Base-by-base conservation (phyloP, 2,797 vertebrate species). In the Brachymystax lenok region DNA sequence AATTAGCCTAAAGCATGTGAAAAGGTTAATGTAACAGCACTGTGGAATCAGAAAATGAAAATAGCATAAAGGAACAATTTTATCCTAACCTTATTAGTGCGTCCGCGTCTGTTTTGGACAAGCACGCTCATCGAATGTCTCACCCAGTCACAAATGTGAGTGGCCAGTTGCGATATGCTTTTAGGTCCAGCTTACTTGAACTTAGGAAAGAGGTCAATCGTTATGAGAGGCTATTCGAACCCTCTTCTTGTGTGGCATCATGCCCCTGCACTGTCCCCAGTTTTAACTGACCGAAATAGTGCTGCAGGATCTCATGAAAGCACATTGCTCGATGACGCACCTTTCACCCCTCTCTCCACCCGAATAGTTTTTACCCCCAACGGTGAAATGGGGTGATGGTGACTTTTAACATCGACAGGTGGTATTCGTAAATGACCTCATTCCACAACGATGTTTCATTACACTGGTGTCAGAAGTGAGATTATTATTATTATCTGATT, bases 241-340 rank as follows among this genome's bases (percentile, higher is more conserved):
- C 76, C 76, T 89, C 92, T 89, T 89, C 89, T 83, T 94, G 93
- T 94, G 94, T 94, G 93, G 93, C 85, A 91, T 87, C 80, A 87
- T 85, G 67, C 84, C 80, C 21, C 81, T 83, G 52, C 82, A 80
- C 83, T 85, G 83, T 76, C 82, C 88, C 59, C 78, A 63, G 59
- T 27, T 83, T 77, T 73, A 85, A 84, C 82, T 88, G 79, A 84
- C 90, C 84, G 90, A 92, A 92, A 90, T 92, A 92, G 87, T 84
- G 84, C 86, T 4, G 88, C 40, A 46, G 84, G 86, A 89, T 88
- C 81, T 88, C 81, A 77, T 82, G 80, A 81, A 88, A 82, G 81
- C 79, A 27, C 40, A 46, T 46, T 90, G 87, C 64, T 69, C 83
- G 27, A 33, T 79, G n/a, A 51, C 46, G 67, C 86, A 86, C 87